These are phyloP conservation scores for Nannoperca obscura DNA, from an alignment of 2,797 vertebrate species.

Conservation along the genomic window DNA sequence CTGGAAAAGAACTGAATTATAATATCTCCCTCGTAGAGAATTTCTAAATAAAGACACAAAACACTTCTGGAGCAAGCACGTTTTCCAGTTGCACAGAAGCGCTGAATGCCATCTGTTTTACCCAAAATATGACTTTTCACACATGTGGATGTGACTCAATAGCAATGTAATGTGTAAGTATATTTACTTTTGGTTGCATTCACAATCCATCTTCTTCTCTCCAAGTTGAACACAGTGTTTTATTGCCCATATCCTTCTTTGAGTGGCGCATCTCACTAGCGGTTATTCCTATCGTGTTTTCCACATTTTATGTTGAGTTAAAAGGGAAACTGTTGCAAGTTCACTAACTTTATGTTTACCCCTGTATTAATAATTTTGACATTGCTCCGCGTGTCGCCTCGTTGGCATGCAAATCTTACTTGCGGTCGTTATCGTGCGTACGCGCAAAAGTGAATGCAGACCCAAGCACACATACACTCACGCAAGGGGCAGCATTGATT, in stretches of 20 bases:
- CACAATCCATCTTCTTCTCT: conserved; percentile 53
- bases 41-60: conserved; percentile 11
- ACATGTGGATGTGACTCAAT: neutral
- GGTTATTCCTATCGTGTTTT: conserved; percentile 51
- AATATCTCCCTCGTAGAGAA: neutral
- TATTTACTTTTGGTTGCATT: conserved; percentile 54
- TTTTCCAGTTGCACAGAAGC: conserved; percentile 5
- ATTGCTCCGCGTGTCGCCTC: conserved; percentile 46
- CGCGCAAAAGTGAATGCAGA: conserved; percentile 35
- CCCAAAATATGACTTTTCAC: neutral
- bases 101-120: neutral
- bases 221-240: conserved; percentile 44
- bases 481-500: conserved; percentile 78
- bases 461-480: conserved; percentile 68
- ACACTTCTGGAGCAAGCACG: neutral
- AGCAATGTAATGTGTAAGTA: conserved; percentile 12
- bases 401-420: conserved; percentile 29
- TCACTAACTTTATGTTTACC: conserved; percentile 61
- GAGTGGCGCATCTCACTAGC: conserved; percentile 42
- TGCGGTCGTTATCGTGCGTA: conserved; percentile 7
- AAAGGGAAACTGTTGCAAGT: conserved; percentile 85
- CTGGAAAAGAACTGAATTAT: conserved; percentile 17
- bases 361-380: conserved; percentile 39
- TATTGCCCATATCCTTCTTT: conserved; percentile 59
- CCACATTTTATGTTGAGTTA: conserved; percentile 81